Evolutionary conservation across 2,888 invertebrate genomes (phyloP).

Genomic region (Oxystoma pomonae): DNA sequence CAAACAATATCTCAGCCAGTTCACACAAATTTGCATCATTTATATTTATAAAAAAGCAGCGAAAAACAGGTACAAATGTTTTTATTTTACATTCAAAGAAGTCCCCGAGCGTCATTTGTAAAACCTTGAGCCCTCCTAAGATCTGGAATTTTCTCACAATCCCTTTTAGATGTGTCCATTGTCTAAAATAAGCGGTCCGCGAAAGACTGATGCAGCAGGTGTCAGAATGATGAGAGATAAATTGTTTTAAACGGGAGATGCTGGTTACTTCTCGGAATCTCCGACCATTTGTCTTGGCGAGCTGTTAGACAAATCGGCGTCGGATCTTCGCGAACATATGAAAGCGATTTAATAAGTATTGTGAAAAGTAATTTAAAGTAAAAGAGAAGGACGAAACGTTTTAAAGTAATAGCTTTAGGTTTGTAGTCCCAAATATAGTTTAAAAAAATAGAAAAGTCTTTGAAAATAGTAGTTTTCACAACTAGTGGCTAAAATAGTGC

Average conservation of each 20-base stretch:
- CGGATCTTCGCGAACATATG: not conserved
- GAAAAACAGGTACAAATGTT: not conserved
- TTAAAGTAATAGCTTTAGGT: no score
- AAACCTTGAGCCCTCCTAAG: not conserved
- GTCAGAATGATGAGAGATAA: slow-evolving; percentile 35
- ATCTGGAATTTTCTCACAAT: not conserved
- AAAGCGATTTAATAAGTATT: not conserved
- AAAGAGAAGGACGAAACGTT: no score
- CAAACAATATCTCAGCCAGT: not conserved
- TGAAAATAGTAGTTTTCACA: no score
- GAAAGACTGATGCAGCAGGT: slow-evolving; percentile 26
- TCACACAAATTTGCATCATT: not conserved
- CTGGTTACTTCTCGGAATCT: slow-evolving; percentile 27
- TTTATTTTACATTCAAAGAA: not conserved
- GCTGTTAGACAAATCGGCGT: slow-evolving; percentile 2
- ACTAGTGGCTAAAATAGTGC: no score
- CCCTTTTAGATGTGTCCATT: not conserved
- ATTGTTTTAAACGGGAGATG: slow-evolving; percentile 31
- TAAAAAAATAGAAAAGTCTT: no score
- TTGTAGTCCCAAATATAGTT: no score
- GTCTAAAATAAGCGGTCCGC: not conserved
- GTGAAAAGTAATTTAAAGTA: no score
- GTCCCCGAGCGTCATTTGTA: not conserved
- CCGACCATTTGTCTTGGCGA: slow-evolving; percentile 27
- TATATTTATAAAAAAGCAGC: not conserved